A percentile compares a stretch with the other conserved stretches of the same genome.
phyloP scores from a whole-genome alignment of 2,888 invertebrate species.

The Polietes domitor region DNA sequence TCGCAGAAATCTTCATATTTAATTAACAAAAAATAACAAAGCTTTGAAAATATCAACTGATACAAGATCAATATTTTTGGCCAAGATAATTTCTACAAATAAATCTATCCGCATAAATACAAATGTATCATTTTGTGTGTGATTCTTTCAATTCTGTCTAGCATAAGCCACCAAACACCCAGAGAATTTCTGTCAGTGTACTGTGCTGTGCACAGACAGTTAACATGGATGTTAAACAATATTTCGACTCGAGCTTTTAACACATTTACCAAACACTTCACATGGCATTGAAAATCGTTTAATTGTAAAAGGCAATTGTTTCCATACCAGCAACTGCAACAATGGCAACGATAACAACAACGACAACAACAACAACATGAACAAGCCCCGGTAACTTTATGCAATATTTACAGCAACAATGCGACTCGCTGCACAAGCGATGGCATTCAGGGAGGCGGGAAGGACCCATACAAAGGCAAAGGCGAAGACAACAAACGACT shows the following conservation, averaged over 20 bases:
- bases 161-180: too few relatives aligned
- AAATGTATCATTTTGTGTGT: too few relatives aligned
- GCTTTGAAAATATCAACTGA: too few relatives aligned
- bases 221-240: slow-evolving; percentile 44
- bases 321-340: slow-evolving; percentile 28
- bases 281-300: slow-evolving; percentile 67
- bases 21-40: too few relatives aligned
- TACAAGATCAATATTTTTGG: too few relatives aligned
- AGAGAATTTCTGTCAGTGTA: slow-evolving; percentile 51
- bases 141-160: too few relatives aligned
- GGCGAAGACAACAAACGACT: slow-evolving; percentile 39
- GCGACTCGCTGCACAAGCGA: not conserved
- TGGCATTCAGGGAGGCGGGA: not conserved
- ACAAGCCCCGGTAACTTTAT: slow-evolving; percentile 38
- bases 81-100: too few relatives aligned
- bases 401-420: slow-evolving; percentile 40
- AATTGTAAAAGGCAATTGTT: slow-evolving; percentile 67
- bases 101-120: too few relatives aligned
- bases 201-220: slow-evolving; percentile 36
- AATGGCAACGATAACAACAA: slow-evolving; percentile 23
- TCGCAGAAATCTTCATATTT: too few relatives aligned
- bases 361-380: slow-evolving; percentile 21
- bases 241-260: slow-evolving; percentile 56
- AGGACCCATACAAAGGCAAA: too few relatives aligned
- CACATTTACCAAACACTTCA: slow-evolving; percentile 68